Conservation (phyloP, 1,140 invertebrate species). For the Musca domestica region DNA sequence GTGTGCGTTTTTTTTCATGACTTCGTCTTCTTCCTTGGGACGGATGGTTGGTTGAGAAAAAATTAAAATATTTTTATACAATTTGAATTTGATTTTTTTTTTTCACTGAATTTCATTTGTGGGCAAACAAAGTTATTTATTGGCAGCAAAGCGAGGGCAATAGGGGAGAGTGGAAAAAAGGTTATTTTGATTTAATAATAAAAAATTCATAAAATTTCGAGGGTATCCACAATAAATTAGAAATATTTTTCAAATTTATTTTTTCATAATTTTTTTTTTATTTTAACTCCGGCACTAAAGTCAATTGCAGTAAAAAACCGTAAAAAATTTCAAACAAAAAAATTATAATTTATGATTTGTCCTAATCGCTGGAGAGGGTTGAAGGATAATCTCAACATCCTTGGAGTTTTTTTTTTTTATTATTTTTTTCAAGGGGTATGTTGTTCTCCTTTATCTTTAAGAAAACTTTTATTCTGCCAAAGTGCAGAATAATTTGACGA, state of each 20-base stretch:
- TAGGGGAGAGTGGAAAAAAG: too few species aligned
- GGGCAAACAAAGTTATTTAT: slow-evolving; percentile 11
- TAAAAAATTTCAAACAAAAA: not conserved
- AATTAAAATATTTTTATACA: slow-evolving; percentile 7
- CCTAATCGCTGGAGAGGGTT: too few species aligned
- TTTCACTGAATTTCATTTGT: not conserved
- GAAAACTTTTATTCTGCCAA: too few species aligned
- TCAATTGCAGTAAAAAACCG: not conserved
- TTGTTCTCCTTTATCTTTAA: too few species aligned
- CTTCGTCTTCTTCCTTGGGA: too few species aligned
- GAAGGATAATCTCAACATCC: too few species aligned
- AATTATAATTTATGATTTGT: not conserved
- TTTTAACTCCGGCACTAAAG: not conserved
- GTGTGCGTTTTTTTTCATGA: not conserved
- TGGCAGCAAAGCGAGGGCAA: not conserved
- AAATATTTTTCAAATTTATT: not conserved
- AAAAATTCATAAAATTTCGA: too few species aligned
- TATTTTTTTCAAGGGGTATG: too few species aligned
- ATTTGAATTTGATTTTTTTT: not conserved
- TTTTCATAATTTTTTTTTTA: slow-evolving; percentile 3
- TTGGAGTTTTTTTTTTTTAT: too few species aligned
- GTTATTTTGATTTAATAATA: too few species aligned
- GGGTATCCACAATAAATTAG: too few species aligned
- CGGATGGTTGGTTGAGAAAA: not conserved
- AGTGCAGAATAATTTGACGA: too few species aligned